phyloP scores from a whole-genome alignment of 2,888 invertebrate species.

The Eupithecia inturbata region DNA sequence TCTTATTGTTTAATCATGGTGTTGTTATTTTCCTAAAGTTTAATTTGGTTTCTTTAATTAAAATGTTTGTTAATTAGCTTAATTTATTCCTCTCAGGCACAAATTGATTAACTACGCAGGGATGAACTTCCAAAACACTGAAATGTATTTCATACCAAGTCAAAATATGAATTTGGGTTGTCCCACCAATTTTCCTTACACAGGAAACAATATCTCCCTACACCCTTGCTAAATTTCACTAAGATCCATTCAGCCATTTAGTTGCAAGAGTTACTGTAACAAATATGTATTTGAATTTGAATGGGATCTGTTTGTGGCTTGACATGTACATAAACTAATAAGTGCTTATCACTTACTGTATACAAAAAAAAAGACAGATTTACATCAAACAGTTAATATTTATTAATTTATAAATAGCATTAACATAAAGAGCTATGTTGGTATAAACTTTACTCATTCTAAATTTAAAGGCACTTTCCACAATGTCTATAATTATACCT shows the following conservation, averaged over 20 bases:
- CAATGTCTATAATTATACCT: constrained; percentile 74
- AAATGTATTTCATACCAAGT: no score
- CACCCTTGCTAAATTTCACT: neutral
- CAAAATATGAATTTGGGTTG: no score
- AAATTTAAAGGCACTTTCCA: constrained; percentile 83
- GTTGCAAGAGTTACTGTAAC: neutral
- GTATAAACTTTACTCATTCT: constrained; percentile 83
- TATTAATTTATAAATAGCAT: constrained; percentile 83
- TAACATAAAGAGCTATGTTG: constrained; percentile 84
- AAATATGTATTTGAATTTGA: no score
- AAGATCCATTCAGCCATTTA: neutral
- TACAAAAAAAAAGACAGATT: constrained; percentile 56
- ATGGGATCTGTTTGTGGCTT: neutral
- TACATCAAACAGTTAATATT: constrained; percentile 84
- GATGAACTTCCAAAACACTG: no score
- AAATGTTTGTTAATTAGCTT: constrained; percentile 12
- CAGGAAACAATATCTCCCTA: no score
- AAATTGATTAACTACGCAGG: no score
- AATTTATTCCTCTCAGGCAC: neutral
- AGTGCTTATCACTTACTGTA: no score
- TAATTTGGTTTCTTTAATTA: constrained; percentile 24
- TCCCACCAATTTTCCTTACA: neutral
- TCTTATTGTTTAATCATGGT: constrained; percentile 63
- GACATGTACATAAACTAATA: neutral
- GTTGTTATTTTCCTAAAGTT: constrained; percentile 23